Evolutionary conservation across 2,888 invertebrate species (phyloP).

Genomic region (Cerceris ruficornis): DNA sequence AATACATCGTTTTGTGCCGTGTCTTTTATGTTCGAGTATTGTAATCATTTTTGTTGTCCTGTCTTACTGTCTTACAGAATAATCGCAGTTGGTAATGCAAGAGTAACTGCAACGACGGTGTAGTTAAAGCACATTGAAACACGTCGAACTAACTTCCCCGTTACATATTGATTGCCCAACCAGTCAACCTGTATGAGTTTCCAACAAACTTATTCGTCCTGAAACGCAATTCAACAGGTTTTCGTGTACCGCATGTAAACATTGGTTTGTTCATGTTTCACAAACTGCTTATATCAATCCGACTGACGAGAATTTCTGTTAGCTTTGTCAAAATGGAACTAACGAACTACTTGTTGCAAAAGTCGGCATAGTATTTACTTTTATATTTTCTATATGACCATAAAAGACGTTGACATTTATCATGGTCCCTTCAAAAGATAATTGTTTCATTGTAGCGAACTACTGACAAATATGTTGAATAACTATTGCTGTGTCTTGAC

Average conservation of each 20-base stretch:
- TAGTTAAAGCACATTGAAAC: constrained; percentile 40
- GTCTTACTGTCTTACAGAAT: constrained; percentile 36
- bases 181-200: constrained; percentile 60
- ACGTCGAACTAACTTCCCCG: constrained; percentile 58
- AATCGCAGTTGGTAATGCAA: constrained; percentile 49
- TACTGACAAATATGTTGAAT: too few relatives aligned
- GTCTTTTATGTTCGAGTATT: neutral
- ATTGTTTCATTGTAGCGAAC: too few relatives aligned
- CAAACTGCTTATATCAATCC: constrained; percentile 42
- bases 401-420: too few relatives aligned
- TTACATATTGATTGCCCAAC: constrained; percentile 64
- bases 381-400: too few relatives aligned
- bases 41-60: constrained; percentile 41
- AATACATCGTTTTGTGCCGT: too few relatives aligned
- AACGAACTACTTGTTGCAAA: constrained; percentile 11
- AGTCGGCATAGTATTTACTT: too few relatives aligned
- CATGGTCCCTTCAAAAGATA: too few relatives aligned
- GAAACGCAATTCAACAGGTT: constrained; percentile 68
- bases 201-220: constrained; percentile 64
- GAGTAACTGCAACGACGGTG: constrained; percentile 36
- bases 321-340: constrained; percentile 46
- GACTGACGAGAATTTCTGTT: constrained; percentile 36
- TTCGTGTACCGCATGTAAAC: constrained; percentile 63
- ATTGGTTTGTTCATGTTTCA: constrained; percentile 62
- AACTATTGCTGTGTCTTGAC: too few relatives aligned